A percentile compares a stretch with the other conserved stretches of the same genome.
These are phyloP conservation scores for Plumapathes pennacea DNA, from an alignment of 92 coral and sea anemone species.

Conservation along the genomic window DNA sequence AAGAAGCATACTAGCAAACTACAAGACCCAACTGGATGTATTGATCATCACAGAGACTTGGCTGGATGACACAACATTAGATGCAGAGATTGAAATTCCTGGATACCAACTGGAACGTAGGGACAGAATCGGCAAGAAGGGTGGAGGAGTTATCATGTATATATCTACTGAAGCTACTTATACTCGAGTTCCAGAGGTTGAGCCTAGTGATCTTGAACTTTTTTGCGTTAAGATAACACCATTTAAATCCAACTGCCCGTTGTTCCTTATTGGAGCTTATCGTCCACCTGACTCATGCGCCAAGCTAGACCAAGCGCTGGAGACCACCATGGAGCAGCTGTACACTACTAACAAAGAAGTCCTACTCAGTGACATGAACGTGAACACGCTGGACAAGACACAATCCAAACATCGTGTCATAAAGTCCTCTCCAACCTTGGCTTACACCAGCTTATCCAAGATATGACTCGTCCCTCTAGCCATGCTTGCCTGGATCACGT, in stretches of 20 bases:
- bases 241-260: not conserved
- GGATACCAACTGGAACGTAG: not conserved
- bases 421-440: slow-evolving; percentile 1
- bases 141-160: not conserved
- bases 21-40: slow-evolving; percentile 1
- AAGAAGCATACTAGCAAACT: too few relatives aligned
- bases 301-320: not conserved
- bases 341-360: slow-evolving; percentile 1
- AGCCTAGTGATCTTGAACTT: not conserved
- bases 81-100: not conserved
- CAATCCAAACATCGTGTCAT: not conserved
- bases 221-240: not conserved
- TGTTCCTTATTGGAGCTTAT: not conserved
- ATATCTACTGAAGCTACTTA: not conserved
- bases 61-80: not conserved
- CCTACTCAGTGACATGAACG: slow-evolving; percentile 9
- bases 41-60: not conserved
- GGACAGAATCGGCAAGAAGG: not conserved
- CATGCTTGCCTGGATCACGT: slow-evolving; percentile 10
- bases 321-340: not conserved
- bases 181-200: not conserved
- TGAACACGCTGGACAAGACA: not conserved
- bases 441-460: slow-evolving; percentile 5
- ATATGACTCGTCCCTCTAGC: slow-evolving; percentile 3
- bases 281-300: not conserved